phyloP scores from a whole-genome alignment of 2,113 vertebrate species.

The Cephalopholis sonnerati region DNA sequence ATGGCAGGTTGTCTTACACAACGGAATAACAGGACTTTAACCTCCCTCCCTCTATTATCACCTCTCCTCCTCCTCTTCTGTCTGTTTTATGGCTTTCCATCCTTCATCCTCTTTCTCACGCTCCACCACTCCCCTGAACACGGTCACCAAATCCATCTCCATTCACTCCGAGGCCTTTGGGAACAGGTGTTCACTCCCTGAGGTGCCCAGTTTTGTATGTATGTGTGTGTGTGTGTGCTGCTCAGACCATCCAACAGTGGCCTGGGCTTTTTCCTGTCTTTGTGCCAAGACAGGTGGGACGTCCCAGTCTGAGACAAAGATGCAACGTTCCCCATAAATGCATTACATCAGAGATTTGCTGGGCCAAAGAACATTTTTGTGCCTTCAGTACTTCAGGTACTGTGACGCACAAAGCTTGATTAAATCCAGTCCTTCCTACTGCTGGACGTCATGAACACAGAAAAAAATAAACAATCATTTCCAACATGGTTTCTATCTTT shows the following conservation, averaged over 20 bases:
- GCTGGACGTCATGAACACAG: not conserved
- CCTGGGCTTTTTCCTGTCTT: slow-evolving; percentile 20
- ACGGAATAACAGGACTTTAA: slow-evolving; percentile 7
- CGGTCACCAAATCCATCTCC: slow-evolving; percentile 2
- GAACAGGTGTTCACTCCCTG: slow-evolving; percentile 56
- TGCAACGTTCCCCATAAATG: not conserved
- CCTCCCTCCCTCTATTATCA: slow-evolving; percentile 7
- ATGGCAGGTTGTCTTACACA: slow-evolving; percentile 12
- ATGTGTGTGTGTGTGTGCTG: not conserved
- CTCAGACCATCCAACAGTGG: not conserved
- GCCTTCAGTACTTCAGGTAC: not conserved
- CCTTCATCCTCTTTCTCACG: slow-evolving; percentile 24
- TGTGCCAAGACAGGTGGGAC: slow-evolving; percentile 28
- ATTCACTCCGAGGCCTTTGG: slow-evolving; percentile 33
- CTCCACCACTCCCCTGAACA: slow-evolving; percentile 19
- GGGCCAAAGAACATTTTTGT: not conserved
- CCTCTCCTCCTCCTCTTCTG: slow-evolving; percentile 19
- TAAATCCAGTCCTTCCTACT: not conserved
- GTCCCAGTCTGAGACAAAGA: slow-evolving; percentile 3
- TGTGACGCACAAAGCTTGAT: not conserved
- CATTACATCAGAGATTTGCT: not conserved
- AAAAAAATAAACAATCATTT: not conserved
- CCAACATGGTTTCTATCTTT: not conserved
- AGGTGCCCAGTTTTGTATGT: slow-evolving; percentile 3
- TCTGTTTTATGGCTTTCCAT: slow-evolving; percentile 43